A percentile compares a stretch with the other conserved stretches of the same genome.
Conservation (phyloP, 2,888 invertebrate genomes). For the Eilema depressum region DNA sequence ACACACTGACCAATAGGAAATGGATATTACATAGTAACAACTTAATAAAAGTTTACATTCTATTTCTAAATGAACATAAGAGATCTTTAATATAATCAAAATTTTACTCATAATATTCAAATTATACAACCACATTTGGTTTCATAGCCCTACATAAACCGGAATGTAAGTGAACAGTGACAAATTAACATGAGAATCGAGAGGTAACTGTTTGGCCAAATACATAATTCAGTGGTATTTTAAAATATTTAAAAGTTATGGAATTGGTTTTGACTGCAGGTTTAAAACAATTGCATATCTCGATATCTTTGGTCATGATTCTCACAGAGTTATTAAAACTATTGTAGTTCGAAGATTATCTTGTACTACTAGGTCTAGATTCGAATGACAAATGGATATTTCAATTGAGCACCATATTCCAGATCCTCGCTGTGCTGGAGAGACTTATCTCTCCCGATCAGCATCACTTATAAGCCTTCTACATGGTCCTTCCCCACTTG, state of each 20-base stretch:
- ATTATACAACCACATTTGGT: slow-evolving; percentile 52
- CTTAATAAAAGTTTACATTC: slow-evolving; percentile 34
- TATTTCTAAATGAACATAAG: slow-evolving; percentile 46
- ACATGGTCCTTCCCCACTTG: neutral
- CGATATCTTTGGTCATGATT: neutral
- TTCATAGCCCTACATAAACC: slow-evolving; percentile 44
- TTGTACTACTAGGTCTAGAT: too few species aligned
- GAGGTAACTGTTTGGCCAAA: slow-evolving; percentile 66
- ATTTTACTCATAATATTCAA: slow-evolving; percentile 50
- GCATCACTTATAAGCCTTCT: neutral
- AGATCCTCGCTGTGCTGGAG: neutral
- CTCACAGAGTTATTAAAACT: too few species aligned
- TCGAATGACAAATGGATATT: neutral
- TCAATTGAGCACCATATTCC: neutral
- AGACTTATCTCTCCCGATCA: neutral
- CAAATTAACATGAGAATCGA: slow-evolving; percentile 69
- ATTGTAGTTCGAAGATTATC: too few species aligned
- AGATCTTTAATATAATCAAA: slow-evolving; percentile 34
- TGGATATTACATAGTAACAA: neutral
- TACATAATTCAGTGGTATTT: slow-evolving; percentile 66
- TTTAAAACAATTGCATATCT: neutral
- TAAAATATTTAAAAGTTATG: slow-evolving; percentile 51
- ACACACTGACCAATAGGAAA: slow-evolving; percentile 30
- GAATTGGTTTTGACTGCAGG: neutral
- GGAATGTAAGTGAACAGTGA: slow-evolving; percentile 46